Conservation (phyloP, 2,888 invertebrate genomes). For the Lampropteryx suffumata region DNA sequence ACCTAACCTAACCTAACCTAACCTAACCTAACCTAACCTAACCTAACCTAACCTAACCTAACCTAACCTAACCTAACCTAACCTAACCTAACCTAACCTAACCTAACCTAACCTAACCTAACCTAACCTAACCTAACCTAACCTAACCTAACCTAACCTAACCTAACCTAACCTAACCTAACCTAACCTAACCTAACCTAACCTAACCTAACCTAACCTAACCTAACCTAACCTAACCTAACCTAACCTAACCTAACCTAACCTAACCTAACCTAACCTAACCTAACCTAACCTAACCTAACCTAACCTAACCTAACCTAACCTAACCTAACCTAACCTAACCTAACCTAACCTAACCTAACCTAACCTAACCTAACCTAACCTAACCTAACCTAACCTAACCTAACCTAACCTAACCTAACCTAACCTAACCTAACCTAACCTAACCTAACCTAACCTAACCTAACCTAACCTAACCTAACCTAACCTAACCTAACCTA, state of each 20-base stretch:
- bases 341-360: slow-evolving; percentile 36
- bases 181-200: slow-evolving; percentile 19
- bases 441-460: slow-evolving; percentile 28
- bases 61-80: slow-evolving; percentile 24
- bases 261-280: slow-evolving; percentile 38
- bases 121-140: slow-evolving; percentile 8
- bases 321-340: slow-evolving; percentile 38
- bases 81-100: slow-evolving; percentile 2
- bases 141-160: slow-evolving; percentile 22
- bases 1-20: slow-evolving; percentile 21
- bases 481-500: slow-evolving; percentile 29
- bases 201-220: slow-evolving; percentile 17
- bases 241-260: slow-evolving; percentile 38
- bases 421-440: slow-evolving; percentile 30
- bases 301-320: slow-evolving; percentile 36
- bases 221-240: slow-evolving; percentile 33
- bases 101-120: background rate
- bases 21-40: slow-evolving; percentile 24
- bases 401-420: slow-evolving; percentile 31
- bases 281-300: slow-evolving; percentile 34
- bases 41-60: slow-evolving; percentile 30
- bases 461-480: slow-evolving; percentile 29
- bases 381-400: slow-evolving; percentile 35
- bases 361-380: slow-evolving; percentile 36
- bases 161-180: slow-evolving; percentile 21